Evolutionary conservation across 2,113 vertebrate species (phyloP), one percentile per base, ranked within the genome.

Genomic region (rat (Rattus norvegicus)): DNA sequence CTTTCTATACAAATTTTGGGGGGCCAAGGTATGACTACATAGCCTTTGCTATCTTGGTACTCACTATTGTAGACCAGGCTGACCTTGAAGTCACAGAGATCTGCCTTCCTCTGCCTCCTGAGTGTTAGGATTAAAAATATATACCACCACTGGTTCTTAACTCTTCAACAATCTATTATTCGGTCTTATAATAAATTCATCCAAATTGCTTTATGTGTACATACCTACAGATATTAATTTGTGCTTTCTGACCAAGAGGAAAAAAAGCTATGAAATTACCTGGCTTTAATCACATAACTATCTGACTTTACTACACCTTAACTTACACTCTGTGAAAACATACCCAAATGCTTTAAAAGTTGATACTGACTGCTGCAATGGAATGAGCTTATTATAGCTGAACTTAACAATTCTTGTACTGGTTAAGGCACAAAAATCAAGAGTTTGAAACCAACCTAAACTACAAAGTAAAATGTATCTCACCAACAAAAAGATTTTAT

Each of bases 231-330:
- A 81, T 11, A 90, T 69, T 79, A 79, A 93, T 76, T 79, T 76
- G 59, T 90, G n/a, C 54, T 94, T 95, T 95, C 36, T 54, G 30
- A 69, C 30, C 67, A 69, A 69, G 16, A 69, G 67, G 92, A 83
- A 86, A 63, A 59, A 95, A 75, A 72, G 59, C 77, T 88, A 17
- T 54, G 90, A 72, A 84, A 91, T 85, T 92, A 54, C 9, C 81
- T 65, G 24, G 33, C 20, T 92, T 92, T 84, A 96, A 22, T 79
- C 20, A 92, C 20, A 43, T 19, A 89, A 89, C 49, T n/a, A 81
- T 89, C 17, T 89, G 2, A 59, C 59, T 87, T 30, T 70, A 20
- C 65, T 85, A 63, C 26, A 85, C 10, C 4, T 70, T 24, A 76
- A 84, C 12, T 91, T 89, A 92, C 0, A 77, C 0, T 77, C 19